Conservation (phyloP, 2,888 invertebrate genomes). For the Ptycholaimellus sp. region DNA sequence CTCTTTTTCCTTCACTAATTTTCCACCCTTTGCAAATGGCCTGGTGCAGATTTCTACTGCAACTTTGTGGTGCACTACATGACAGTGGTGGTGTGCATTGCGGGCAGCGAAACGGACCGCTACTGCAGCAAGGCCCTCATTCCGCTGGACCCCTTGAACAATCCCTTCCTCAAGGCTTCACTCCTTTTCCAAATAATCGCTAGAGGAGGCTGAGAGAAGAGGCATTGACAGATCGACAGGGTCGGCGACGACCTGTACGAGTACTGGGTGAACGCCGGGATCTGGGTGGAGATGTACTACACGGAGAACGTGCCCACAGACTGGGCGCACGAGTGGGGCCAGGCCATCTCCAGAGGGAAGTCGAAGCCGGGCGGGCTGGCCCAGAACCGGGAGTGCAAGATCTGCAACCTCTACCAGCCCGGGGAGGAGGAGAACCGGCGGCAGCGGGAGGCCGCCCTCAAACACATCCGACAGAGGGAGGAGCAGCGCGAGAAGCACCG, state of each 20-base stretch:
- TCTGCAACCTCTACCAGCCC: slow-evolving; percentile 20
- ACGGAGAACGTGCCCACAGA: slow-evolving; percentile 17
- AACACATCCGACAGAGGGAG: too few relatives aligned
- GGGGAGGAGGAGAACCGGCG: not conserved
- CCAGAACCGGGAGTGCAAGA: slow-evolving; percentile 18
- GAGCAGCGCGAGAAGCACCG: too few relatives aligned
- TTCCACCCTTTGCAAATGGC: too few relatives aligned
- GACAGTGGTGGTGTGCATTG: slow-evolving; percentile 18
- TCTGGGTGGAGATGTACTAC: slow-evolving; percentile 22
- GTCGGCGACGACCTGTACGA: not conserved
- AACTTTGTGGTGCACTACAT: slow-evolving; percentile 22
- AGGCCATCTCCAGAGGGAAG: slow-evolving; percentile 9
- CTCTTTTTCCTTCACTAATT: too few relatives aligned
- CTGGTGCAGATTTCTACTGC: slow-evolving; percentile 28
- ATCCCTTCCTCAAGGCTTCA: slow-evolving; percentile 15
- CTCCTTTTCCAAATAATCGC: too few relatives aligned
- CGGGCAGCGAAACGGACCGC: slow-evolving; percentile 13
- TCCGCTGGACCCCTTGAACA: slow-evolving; percentile 11
- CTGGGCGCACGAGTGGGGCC: slow-evolving; percentile 6
- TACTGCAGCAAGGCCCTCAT: slow-evolving; percentile 12
- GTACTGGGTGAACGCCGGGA: slow-evolving; percentile 12
- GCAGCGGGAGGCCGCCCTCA: too few relatives aligned
- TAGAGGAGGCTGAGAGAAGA: too few relatives aligned
- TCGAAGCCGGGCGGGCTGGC: slow-evolving; percentile 16
- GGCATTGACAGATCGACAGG: too few relatives aligned